phyloP scores from a whole-genome alignment of 2,888 invertebrate species.

The Philereme vetulata region DNA sequence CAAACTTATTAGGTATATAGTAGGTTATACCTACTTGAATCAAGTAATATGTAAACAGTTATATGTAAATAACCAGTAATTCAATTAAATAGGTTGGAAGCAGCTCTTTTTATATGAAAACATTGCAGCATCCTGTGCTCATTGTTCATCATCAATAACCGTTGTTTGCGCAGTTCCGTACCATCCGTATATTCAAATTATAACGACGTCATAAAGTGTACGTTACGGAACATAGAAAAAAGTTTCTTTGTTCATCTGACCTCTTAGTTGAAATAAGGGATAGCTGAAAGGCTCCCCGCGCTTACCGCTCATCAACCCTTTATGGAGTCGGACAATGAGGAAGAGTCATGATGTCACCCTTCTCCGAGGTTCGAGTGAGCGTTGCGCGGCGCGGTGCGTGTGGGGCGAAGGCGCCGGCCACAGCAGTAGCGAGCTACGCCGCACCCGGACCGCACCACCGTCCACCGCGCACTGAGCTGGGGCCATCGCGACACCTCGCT shows the following conservation, averaged over 20 bases:
- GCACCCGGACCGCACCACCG: constrained; percentile 79
- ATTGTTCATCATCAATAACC: neutral
- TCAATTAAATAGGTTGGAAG: too few species aligned
- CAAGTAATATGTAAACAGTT: too few species aligned
- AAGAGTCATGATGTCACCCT: constrained; percentile 77
- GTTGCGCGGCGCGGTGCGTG: constrained; percentile 51
- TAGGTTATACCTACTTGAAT: too few species aligned
- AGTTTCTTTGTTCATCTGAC: constrained; percentile 35
- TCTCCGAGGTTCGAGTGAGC: constrained; percentile 65
- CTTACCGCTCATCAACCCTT: constrained; percentile 68
- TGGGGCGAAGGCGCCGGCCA: constrained; percentile 56
- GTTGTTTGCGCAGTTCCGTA: constrained; percentile 5
- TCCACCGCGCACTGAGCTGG: constrained; percentile 58
- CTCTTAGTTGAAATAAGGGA: constrained; percentile 46
- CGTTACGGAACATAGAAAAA: constrained; percentile 18
- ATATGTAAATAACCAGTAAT: too few species aligned
- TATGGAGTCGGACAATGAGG: constrained; percentile 61
- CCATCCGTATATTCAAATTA: constrained; percentile 8
- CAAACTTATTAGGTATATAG: too few species aligned
- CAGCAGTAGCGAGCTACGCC: constrained; percentile 74
- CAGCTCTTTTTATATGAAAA: neutral
- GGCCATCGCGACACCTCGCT: constrained; percentile 34
- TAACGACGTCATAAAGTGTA: constrained; percentile 3
- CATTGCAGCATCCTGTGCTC: neutral
- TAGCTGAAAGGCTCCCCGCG: constrained; percentile 44